phyloP scores from a whole-genome alignment of 1,140 invertebrate genomes.

The Ruditapes philippinarum region DNA sequence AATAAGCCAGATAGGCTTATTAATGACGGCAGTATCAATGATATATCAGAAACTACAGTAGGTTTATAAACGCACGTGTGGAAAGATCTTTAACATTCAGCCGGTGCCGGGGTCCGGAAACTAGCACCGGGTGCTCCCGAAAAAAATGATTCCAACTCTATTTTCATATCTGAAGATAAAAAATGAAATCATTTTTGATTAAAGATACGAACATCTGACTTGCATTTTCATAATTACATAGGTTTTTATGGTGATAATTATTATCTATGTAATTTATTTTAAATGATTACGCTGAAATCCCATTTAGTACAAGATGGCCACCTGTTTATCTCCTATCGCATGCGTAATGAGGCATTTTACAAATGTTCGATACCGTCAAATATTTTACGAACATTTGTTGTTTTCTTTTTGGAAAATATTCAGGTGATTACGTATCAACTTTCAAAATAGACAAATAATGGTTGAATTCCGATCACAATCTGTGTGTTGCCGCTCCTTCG shows the following conservation, averaged over 20 bases:
- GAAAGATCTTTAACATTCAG: too few relatives aligned
- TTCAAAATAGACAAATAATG: neutral
- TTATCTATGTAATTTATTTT: neutral
- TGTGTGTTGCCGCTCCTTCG: neutral
- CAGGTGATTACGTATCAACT: neutral
- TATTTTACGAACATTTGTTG: neutral
- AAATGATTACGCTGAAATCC: too few relatives aligned
- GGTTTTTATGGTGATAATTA: neutral
- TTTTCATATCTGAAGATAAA: too few relatives aligned
- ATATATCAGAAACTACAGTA: too few relatives aligned
- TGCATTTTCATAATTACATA: neutral
- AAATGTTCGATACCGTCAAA: slow-evolving; percentile 1
- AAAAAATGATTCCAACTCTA: too few relatives aligned
- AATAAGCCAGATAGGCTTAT: too few relatives aligned
- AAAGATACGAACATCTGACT: neutral
- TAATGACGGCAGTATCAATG: too few relatives aligned
- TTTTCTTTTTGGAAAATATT: neutral
- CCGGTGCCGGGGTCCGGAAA: too few relatives aligned
- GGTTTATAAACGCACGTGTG: too few relatives aligned
- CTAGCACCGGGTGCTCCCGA: too few relatives aligned
- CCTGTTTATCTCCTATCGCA: slow-evolving; percentile 20
- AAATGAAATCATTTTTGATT: too few relatives aligned
- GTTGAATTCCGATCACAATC: neutral
- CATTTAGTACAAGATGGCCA: neutral
- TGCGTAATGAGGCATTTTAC: neutral